These are phyloP conservation scores for Masnerella sp. DNA, from an alignment of 2,888 invertebrate species.

Conservation along the genomic window DNA sequence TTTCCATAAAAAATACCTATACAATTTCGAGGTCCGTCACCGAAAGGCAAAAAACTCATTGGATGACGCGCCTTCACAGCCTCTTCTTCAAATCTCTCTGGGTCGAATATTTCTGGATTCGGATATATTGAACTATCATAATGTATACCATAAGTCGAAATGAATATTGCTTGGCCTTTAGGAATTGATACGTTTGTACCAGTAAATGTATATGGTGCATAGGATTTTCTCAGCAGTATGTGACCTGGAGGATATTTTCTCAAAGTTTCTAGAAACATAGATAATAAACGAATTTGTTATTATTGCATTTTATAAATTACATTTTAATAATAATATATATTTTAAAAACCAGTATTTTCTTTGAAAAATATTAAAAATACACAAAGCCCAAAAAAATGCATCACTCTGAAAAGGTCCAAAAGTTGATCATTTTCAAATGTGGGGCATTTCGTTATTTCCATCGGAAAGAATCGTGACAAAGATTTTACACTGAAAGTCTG, in stretches of 20 bases:
- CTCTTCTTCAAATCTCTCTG: constrained; percentile 21
- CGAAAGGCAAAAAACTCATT: constrained; percentile 25
- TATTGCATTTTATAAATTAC: too few relatives aligned
- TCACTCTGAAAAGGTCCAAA: too few relatives aligned
- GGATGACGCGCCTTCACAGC: constrained; percentile 2
- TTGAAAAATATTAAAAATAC: too few relatives aligned
- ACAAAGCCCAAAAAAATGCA: too few relatives aligned
- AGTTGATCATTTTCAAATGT: too few relatives aligned
- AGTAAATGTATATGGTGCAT: constrained; percentile 16
- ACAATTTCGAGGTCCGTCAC: constrained; percentile 34
- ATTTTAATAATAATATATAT: too few relatives aligned
- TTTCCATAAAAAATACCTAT: too few relatives aligned
- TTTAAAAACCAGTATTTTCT: too few relatives aligned
- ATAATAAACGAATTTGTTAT: too few relatives aligned
- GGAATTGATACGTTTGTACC: constrained; percentile 32
- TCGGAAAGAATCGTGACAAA: too few relatives aligned
- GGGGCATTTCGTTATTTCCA: too few relatives aligned
- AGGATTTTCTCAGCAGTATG: constrained; percentile 3
- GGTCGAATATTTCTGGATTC: constrained; percentile 24
- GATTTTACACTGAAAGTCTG: too few relatives aligned
- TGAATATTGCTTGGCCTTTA: constrained; percentile 1
- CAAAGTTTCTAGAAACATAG: constrained; percentile 28
- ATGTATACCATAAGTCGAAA: constrained; percentile 18
- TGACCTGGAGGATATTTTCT: constrained; percentile 14
- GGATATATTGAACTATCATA: constrained; percentile 20